Percentiles rank a stretch among this genome's conserved stretches.
Conservation (phyloP, 2,888 invertebrate species). For the Cactoblastis cactorum region DNA sequence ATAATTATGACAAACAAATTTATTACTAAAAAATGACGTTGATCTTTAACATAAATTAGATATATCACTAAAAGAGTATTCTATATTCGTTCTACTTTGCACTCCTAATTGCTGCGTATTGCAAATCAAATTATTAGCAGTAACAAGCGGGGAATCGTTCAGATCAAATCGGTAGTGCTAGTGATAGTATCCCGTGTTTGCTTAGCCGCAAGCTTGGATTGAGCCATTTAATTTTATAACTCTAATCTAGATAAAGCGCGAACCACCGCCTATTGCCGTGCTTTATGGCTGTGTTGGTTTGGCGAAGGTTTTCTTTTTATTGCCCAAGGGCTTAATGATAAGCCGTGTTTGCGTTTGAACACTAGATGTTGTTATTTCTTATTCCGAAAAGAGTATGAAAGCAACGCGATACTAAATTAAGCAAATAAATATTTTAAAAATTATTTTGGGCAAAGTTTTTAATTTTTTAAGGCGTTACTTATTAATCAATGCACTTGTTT, state of each 20-base stretch:
- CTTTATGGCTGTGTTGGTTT: conserved; percentile 44
- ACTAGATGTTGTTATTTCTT: not conserved
- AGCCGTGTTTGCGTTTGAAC: conserved; percentile 3
- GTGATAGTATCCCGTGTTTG: conserved; percentile 43
- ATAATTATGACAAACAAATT: no score
- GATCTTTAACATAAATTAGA: no score
- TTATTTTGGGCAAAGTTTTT: no score
- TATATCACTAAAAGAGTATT: no score
- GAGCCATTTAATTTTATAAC: conserved; percentile 63
- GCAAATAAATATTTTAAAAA: no score
- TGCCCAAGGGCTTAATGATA: not conserved
- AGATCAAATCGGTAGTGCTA: conserved; percentile 28
- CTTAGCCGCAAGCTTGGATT: conserved; percentile 53
- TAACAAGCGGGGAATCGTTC: conserved; percentile 9
- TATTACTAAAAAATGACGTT: no score
- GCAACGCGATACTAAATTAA: no score
- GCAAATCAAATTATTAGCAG: conserved; percentile 12
- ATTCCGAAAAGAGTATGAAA: not conserved
- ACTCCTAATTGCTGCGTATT: conserved; percentile 1
- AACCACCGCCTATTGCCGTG: conserved; percentile 38
- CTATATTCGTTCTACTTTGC: no score
- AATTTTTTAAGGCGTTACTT: no score
- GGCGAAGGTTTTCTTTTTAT: not conserved
- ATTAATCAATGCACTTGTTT: no score
- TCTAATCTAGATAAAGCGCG: conserved; percentile 58